phyloP scores from a whole-genome alignment of 2,113 vertebrate species.

The Cyanoramphus novaezelandiae region DNA sequence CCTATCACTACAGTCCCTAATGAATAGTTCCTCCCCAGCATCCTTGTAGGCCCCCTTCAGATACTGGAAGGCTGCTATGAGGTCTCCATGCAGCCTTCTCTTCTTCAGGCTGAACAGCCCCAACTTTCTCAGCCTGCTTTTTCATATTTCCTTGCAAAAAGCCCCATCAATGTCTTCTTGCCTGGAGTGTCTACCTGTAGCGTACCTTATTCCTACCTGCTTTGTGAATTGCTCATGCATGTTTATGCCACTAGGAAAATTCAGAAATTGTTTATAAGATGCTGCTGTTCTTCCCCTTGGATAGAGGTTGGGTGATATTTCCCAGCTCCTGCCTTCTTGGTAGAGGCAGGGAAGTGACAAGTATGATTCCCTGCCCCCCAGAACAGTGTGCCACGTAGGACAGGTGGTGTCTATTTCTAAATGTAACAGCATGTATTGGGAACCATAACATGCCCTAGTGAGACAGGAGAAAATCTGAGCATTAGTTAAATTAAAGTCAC shows the following conservation, averaged over 20 bases:
- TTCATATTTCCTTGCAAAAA: background rate
- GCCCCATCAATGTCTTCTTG: background rate
- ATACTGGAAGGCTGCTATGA: too few species aligned
- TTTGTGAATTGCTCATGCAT: background rate
- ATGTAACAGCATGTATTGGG: background rate
- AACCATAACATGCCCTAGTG: background rate
- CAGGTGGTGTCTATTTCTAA: background rate
- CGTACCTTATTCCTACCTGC: background rate
- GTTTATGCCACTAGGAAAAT: background rate
- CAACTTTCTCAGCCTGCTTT: background rate
- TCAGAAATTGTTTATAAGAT: background rate
- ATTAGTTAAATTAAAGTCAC: background rate
- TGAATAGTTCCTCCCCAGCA: too few species aligned
- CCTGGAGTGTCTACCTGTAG: background rate
- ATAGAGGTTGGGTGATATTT: background rate
- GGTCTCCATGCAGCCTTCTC: too few species aligned
- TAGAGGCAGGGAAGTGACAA: background rate
- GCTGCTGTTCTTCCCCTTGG: background rate
- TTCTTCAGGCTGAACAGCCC: too few species aligned
- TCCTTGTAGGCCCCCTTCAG: too few species aligned
- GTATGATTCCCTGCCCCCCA: background rate
- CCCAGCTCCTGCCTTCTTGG: background rate
- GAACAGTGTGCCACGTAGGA: background rate
- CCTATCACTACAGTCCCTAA: too few species aligned
- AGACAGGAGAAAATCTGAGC: background rate